A percentile compares a stretch with the other conserved stretches of the same genome.
phyloP scores from a whole-genome alignment of 1,140 invertebrate genomes.

The Brachionus plicatilis region DNA sequence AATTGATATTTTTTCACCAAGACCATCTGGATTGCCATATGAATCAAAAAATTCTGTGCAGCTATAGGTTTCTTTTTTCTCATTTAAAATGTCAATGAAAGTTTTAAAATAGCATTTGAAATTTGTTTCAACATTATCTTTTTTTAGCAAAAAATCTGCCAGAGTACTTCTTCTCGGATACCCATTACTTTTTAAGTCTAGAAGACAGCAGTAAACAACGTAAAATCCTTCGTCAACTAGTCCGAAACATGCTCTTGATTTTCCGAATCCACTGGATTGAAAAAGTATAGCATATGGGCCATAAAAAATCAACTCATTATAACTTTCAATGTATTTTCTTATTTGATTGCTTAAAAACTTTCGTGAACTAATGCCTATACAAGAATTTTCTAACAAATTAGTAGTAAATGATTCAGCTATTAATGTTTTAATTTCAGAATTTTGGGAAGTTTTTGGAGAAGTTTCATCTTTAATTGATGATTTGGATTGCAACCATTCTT shows the following conservation, averaged over 20 bases:
- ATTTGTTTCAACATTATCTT: neutral
- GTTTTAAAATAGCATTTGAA: neutral
- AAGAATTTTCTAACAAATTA: neutral
- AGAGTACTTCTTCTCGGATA: neutral
- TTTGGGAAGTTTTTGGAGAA: too few relatives aligned
- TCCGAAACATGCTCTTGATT: neutral
- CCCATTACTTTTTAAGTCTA: neutral
- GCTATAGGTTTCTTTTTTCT: neutral
- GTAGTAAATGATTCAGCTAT: neutral
- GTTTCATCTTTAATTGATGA: too few relatives aligned
- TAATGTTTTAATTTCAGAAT: neutral
- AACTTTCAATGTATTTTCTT: neutral
- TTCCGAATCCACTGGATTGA: neutral
- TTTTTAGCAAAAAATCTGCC: neutral
- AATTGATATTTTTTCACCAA: neutral
- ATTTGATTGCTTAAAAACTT: neutral
- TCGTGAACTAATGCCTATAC: neutral
- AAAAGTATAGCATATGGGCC: neutral
- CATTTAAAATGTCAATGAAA: neutral
- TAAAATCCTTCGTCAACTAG: neutral
- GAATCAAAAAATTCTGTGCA: neutral
- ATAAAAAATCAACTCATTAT: neutral
- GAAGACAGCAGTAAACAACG: slow-evolving; percentile 9
- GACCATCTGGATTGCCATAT: neutral
- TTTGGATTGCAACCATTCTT: too few relatives aligned